Base-by-base conservation (phyloP, 2,797 vertebrate genomes). In the Nannoperca obscura region DNA sequence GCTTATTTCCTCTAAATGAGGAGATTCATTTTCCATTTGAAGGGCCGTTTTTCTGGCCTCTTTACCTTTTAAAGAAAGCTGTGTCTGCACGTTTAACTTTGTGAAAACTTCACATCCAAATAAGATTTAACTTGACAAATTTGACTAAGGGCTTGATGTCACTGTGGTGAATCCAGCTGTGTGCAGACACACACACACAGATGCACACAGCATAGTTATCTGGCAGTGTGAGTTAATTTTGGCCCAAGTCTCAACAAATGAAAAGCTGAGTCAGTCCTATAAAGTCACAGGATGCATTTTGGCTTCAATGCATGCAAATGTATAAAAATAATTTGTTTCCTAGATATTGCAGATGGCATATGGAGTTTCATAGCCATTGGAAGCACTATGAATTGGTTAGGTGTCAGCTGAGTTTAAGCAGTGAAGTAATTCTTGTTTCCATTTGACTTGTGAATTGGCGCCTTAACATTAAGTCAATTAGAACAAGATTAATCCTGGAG, bases 401-500 rank as follows among this genome's bases (percentile, higher is more conserved):
- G 57, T 78, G 80, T 71, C 81, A 76, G 54, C 70, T 79, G 53
- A 54, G 57, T 76, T 40, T n/a, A 42, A 76, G 52, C 22, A 7
- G 36, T 7, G 32, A 66, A 59, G 36, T 20, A 54, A 67, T 57
- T 53, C 60, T 52, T 72, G 40, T 40, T 77, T 81, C 49, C 27
- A 3, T 74, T 55, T 75, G 66, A 75, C 78, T 69, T 61, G 47
- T 78, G 67, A 76, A 77, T 15, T 55, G 15, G 12, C 36, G 34
- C 57, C 50, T 86, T 54, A 58, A 58, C 63, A 67, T 65, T 38
- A 54, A 79, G 74, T 83, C 79, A 75, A 59, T 76, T 73, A 76
- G 44, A 79, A 64, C 42, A 70, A 50, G 61, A 81, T 64, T 84
- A 83, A 87, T 74, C 73, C 71, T 19, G 57, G 72, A 75, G 64